Conservation (phyloP, 2,888 invertebrate genomes). For the Plebejus anna region DNA sequence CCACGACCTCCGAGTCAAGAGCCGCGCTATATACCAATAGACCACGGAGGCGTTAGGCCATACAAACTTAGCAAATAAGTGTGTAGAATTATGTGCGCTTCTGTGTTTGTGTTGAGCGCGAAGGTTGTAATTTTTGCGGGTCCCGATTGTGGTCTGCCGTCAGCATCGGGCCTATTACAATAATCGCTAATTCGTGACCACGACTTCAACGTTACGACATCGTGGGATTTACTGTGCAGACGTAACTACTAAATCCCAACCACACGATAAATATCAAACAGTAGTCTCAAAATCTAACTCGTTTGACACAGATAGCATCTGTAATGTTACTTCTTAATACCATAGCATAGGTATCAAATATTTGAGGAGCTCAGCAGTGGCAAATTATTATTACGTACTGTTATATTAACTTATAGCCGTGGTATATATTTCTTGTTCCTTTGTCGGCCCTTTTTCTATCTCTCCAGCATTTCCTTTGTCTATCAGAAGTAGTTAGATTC, state of each 20-base stretch:
- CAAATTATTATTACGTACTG: no score
- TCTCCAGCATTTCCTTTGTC: no score
- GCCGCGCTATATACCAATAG: no score
- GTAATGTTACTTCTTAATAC: no score
- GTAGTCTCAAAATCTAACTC: neutral
- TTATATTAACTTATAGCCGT: no score
- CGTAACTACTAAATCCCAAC: neutral
- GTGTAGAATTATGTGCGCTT: neutral
- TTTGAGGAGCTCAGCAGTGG: no score
- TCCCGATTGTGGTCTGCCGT: constrained; percentile 20
- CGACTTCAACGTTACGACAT: constrained; percentile 26
- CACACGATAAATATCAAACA: neutral
- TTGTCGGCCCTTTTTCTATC: no score
- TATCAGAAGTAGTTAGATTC: no score
- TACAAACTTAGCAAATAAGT: neutral
- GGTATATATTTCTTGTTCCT: no score
- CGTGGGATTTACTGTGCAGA: constrained; percentile 16
- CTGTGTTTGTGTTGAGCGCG: constrained; percentile 11
- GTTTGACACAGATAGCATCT: no score
- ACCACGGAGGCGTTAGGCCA: neutral
- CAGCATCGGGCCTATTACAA: constrained; percentile 26
- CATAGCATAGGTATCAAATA: no score
- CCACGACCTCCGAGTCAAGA: no score
- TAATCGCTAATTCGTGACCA: constrained; percentile 29
- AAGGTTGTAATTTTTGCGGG: constrained; percentile 21